Conservation (phyloP, 2,113 vertebrate species). For the Plotosus lineatus region DNA sequence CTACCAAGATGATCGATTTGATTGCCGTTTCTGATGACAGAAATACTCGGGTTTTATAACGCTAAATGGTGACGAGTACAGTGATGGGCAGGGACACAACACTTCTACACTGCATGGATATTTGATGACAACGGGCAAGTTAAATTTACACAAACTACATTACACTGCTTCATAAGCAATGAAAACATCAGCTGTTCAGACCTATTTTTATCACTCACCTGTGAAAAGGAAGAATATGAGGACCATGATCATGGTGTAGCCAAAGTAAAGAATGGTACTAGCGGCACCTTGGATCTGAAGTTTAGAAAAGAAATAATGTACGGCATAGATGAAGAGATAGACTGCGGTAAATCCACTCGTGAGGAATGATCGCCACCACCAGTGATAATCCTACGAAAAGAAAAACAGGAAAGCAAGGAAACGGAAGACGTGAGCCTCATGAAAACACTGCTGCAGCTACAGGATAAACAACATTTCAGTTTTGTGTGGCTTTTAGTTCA, state of each 20-base stretch:
- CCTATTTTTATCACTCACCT: slow-evolving; percentile 62
- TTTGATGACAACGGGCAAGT: no score
- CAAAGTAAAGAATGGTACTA: slow-evolving; percentile 79
- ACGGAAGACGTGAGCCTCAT: neutral
- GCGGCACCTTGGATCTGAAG: slow-evolving; percentile 77
- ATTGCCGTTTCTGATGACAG: neutral
- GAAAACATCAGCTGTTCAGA: neutral
- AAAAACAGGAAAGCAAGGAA: neutral
- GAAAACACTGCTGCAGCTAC: neutral
- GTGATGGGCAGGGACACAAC: no score
- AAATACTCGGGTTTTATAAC: neutral
- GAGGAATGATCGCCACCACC: slow-evolving; percentile 98
- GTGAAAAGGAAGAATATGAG: slow-evolving; percentile 82
- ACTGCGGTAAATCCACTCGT: slow-evolving; percentile 97
- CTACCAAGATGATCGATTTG: neutral
- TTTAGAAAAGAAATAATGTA: slow-evolving; percentile 82
- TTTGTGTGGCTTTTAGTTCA: neutral
- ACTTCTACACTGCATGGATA: no score
- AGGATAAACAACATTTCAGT: neutral
- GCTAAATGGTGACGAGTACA: neutral
- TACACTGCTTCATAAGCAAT: neutral
- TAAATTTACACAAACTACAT: neutral
- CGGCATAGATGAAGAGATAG: slow-evolving; percentile 89
- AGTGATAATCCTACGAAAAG: slow-evolving; percentile 88
- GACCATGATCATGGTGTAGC: slow-evolving; percentile 80